Evolutionary conservation across 2,888 invertebrate species (phyloP).

Genomic region (Branchellion lobata): DNA sequence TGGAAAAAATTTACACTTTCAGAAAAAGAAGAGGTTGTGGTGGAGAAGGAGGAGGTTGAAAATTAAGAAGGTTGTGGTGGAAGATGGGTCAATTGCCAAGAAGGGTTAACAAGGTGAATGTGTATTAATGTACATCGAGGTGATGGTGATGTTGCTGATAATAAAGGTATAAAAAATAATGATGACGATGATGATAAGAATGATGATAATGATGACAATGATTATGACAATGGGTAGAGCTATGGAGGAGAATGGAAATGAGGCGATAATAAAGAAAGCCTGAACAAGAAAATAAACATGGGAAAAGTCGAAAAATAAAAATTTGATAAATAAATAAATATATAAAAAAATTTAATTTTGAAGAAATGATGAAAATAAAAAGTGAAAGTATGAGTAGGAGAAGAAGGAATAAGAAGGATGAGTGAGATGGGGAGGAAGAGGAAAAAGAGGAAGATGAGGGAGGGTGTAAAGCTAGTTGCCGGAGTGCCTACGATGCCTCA

Average conservation of each 20-base stretch:
- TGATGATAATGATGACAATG: conserved; percentile 22
- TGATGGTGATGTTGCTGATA: no score
- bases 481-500: not conserved
- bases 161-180: not conserved
- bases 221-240: not conserved
- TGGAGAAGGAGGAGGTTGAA: no score
- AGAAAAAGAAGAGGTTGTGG: no score
- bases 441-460: not conserved
- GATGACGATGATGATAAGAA: conserved; percentile 14
- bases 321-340: not conserved
- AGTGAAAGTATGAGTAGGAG: not conserved
- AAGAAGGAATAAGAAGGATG: not conserved
- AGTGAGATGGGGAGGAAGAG: conserved; percentile 6
- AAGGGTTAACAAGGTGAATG: no score
- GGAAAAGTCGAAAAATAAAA: not conserved
- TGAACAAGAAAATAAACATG: not conserved
- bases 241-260: not conserved
- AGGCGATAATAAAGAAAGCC: not conserved
- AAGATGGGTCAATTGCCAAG: no score
- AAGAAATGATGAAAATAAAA: not conserved
- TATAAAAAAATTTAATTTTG: no score
- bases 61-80: no score
- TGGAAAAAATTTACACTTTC: no score
- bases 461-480: not conserved
- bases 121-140: no score